Evolutionary conservation across 2,113 vertebrate species (phyloP).

Genomic region (Trichomycterus rosablanca): DNA sequence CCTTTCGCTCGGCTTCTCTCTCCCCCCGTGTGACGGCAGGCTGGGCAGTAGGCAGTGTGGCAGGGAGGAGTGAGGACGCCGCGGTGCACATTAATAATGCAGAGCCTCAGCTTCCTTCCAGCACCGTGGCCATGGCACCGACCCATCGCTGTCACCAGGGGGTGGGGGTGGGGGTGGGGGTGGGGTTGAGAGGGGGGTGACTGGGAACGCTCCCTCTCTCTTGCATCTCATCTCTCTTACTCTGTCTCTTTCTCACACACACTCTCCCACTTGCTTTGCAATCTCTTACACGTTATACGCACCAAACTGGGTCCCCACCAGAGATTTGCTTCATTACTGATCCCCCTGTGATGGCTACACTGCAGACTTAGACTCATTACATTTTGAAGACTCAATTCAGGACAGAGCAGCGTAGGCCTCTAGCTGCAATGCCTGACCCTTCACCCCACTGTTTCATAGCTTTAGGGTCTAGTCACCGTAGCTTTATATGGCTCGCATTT

Average conservation of each 20-base stretch:
- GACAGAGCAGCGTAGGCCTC: conserved; percentile 26
- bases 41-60: conserved; percentile 73
- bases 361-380: conserved; percentile 59
- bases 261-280: conserved; percentile 54
- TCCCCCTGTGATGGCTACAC: conserved; percentile 52
- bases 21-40: conserved; percentile 67
- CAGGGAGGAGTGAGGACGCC: conserved; percentile 74
- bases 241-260: conserved; percentile 43
- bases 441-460: not conserved
- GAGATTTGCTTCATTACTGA: conserved; percentile 67
- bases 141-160: conserved; percentile 72
- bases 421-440: conserved; percentile 23
- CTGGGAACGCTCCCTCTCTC: conserved; percentile 66
- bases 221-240: conserved; percentile 46
- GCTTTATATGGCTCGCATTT: not conserved
- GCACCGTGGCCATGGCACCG: conserved; percentile 73
- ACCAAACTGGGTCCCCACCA: conserved; percentile 61
- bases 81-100: conserved; percentile 80
- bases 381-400: conserved; percentile 51
- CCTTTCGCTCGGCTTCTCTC: conserved; percentile 31
- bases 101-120: conserved; percentile 71
- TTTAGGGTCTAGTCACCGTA: not conserved
- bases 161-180: too few relatives aligned
- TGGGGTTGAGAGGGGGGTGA: too few relatives aligned
- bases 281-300: conserved; percentile 51